phyloP scores from a whole-genome alignment of 2,797 vertebrate genomes.

The Onychomys torridus region DNA sequence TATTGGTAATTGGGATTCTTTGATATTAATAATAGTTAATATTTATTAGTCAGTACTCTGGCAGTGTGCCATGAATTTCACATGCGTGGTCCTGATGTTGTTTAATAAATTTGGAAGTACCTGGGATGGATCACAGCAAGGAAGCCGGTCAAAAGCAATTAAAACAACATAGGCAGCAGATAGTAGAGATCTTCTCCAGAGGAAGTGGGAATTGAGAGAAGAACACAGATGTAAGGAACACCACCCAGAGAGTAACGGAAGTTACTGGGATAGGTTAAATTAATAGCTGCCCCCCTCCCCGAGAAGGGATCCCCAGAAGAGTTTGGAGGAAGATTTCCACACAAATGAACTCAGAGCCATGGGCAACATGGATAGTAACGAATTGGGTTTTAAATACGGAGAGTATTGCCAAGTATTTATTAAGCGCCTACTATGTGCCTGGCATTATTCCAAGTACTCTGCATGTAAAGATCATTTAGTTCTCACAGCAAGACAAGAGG shows the following conservation, averaged over 20 bases:
- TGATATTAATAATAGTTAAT: not conserved
- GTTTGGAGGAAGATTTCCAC: not conserved
- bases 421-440: not conserved
- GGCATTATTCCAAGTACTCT: not conserved
- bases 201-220: not conserved
- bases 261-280: not conserved
- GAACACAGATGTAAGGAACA: not conserved
- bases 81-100: constrained; percentile 5
- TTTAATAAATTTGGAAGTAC: constrained; percentile 28
- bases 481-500: not conserved
- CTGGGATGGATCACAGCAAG: not conserved
- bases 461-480: not conserved
- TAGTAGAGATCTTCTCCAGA: not conserved
- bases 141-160: not conserved
- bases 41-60: not conserved
- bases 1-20: not conserved
- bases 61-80: not conserved
- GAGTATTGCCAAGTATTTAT: constrained; percentile 19
- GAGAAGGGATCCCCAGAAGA: not conserved
- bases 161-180: not conserved
- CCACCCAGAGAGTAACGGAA: not conserved
- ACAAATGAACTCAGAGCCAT: not conserved
- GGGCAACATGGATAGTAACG: not conserved
- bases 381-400: not conserved
- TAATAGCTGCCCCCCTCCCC: not conserved